These are phyloP conservation scores for Macrochelys suwanniensis DNA, from an alignment of 2,797 vertebrate species.

Conservation along the genomic window DNA sequence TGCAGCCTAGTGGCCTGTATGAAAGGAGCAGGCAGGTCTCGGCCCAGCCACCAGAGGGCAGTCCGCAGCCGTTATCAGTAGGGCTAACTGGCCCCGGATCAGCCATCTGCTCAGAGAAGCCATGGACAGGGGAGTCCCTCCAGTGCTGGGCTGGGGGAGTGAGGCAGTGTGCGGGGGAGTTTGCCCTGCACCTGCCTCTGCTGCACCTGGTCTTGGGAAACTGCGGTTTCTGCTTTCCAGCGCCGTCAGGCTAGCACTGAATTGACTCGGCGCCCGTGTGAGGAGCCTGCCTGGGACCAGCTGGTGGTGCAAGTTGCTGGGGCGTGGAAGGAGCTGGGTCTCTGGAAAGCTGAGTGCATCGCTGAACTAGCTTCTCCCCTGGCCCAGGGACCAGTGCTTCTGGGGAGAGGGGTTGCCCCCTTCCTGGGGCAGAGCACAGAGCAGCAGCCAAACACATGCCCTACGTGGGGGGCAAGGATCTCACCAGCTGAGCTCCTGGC, in stretches of 20 bases:
- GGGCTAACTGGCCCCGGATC: not conserved
- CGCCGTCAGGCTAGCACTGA: not conserved
- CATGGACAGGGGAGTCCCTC: rapidly evolving
- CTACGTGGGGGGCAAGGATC: no score
- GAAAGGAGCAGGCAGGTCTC: not conserved
- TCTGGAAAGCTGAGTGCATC: not conserved
- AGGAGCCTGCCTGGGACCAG: not conserved
- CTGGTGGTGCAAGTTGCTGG: not conserved
- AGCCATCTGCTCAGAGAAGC: not conserved
- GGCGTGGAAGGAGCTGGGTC: no score
- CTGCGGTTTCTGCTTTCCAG: not conserved
- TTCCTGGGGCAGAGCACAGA: no score
- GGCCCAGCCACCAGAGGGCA: not conserved
- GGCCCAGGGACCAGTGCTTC: no score
- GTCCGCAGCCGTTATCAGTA: not conserved
- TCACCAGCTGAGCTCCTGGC: no score
- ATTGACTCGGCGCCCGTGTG: not conserved
- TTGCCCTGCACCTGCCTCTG: not conserved
- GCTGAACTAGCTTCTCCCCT: no score
- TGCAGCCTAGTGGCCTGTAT: not conserved
- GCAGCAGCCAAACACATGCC: no score
- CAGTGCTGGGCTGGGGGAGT: not conserved
- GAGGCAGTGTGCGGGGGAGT: not conserved
- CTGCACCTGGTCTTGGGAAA: not conserved
- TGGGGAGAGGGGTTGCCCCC: no score